Evolutionary conservation across 1,140 invertebrate genomes (phyloP), one percentile per base, ranked within the genome.

Genomic region (Fopius arisanus): DNA sequence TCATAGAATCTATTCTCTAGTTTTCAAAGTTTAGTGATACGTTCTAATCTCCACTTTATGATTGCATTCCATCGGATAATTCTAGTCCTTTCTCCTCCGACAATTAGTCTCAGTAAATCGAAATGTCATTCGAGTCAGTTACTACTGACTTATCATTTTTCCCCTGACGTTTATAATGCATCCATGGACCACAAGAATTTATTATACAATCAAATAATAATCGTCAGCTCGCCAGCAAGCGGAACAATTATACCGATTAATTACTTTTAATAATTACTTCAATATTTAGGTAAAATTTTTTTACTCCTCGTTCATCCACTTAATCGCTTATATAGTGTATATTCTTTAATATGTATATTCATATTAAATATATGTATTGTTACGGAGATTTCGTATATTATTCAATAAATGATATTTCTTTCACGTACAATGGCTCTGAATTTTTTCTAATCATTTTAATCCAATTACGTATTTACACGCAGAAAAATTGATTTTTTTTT

Each of bases 161-260:
- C n/a, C 16, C 37, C 28, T 67, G 29, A 28, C 54, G 12, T 37
- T 62, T 7, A 40, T 41, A 14, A 41, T 74, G 4, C 14, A 40
- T 29, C 40, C 69, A 7, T 41, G 70, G 59, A 37, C 28, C 14
- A 29, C 26, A 26, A 26, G 26, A 62, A 71, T 19, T 67, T 67
- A 43, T 66, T 71, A 33, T 69, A 71, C 67, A 70, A 68, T 69
- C 67, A 71, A 54, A 69, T 70, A 54, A 69, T 70, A 73, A 67
- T 73, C 21, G 16, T 74, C 54, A 62, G 26, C 75, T 77, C 75
- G 75, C 75, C 75, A 73, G 75, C 75, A 72, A 76, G 75, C 67
- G n/a, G 59, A 70, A 14, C 54, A 33, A 70, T 76, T 76, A 62
- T 26, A 29, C 63, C 43, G 59, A 71, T 70, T 67, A 70, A 62